Evolutionary conservation across 2,113 vertebrate species (phyloP).

Genomic region (cattle (Bos taurus)): DNA sequence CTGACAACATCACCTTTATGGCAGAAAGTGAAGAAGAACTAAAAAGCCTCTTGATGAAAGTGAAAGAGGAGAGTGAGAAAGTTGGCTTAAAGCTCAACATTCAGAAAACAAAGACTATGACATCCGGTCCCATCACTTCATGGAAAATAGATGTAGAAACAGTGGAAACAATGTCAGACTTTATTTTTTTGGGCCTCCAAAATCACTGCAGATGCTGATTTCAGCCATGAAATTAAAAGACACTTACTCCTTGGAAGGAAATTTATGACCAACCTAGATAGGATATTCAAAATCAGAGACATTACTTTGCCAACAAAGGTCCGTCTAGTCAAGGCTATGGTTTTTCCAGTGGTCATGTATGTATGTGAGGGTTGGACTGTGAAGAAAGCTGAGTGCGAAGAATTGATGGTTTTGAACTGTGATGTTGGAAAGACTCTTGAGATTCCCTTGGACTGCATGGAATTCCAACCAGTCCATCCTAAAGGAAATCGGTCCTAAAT

Average conservation of each 20-base stretch:
- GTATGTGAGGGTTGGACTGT: neutral
- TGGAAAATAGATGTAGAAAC: neutral
- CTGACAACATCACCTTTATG: no score
- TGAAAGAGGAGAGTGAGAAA: neutral
- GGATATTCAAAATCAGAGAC: neutral
- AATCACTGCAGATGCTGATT: neutral
- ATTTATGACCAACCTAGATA: neutral
- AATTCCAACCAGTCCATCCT: neutral
- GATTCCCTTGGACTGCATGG: rapidly evolving
- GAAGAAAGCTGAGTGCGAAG: neutral
- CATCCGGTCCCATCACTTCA: neutral
- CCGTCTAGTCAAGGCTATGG: neutral
- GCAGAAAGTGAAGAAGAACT: neutral
- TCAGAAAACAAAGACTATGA: neutral
- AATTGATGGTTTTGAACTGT: neutral
- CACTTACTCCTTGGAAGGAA: neutral
- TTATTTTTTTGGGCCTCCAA: neutral
- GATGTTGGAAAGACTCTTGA: neutral
- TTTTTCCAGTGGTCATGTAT: neutral
- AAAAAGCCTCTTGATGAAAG: neutral
- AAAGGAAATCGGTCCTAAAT: neutral
- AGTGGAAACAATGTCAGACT: neutral
- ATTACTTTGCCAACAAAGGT: neutral
- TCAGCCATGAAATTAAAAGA: neutral
- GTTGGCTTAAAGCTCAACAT: neutral